Evolutionary conservation across 2,888 invertebrate genomes (phyloP), one percentile per base, ranked within the genome.

Genomic region (Athalia cordata): DNA sequence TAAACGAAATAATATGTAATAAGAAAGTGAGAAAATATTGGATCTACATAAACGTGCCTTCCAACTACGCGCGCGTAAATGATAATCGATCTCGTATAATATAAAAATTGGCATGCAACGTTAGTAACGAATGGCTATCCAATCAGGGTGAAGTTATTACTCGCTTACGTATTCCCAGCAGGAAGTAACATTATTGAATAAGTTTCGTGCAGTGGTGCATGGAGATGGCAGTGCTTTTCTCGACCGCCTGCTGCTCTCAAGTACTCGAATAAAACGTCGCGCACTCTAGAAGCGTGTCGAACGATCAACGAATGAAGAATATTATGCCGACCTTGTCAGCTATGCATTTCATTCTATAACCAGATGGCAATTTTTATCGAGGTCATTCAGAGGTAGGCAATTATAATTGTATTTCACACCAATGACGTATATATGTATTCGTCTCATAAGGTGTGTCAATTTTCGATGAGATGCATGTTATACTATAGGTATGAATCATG

Each of bases 181-280:
- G 61, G 75, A 75, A 62, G 75, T 64, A 75, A 75, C 75, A 75
- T 75, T 75, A 75, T 64, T 64, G 75, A 75, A 75, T 75, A 75
- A 75, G 62, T 75, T 64, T 64, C 62, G 75, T 50, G 75, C 75
- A 75, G 62, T 62, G 50, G 75, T 64, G 75, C 75, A 62, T 62
- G 62, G 75, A 57, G 75, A 75, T 75, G 64, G 64, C 59, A 72
- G 72, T 47, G 72, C 72, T 72, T 72, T 59, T 59, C 72, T 64
- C 62, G 62, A 50, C 62, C 75, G 75, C 75, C 75, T 75, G 75
- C 75, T 75, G 75, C 62, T 75, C 75, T 61, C 61, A 75, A 75
- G 75, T 64, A 64, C 75, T 75, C 59, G 75, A 75, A 75, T 75
- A 64, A 75, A 75, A 62, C 64, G 64, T 29, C 15, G 6, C 13